These are phyloP conservation scores for Parnassius apollo DNA, from an alignment of 2,888 invertebrate species.

Conservation along the genomic window DNA sequence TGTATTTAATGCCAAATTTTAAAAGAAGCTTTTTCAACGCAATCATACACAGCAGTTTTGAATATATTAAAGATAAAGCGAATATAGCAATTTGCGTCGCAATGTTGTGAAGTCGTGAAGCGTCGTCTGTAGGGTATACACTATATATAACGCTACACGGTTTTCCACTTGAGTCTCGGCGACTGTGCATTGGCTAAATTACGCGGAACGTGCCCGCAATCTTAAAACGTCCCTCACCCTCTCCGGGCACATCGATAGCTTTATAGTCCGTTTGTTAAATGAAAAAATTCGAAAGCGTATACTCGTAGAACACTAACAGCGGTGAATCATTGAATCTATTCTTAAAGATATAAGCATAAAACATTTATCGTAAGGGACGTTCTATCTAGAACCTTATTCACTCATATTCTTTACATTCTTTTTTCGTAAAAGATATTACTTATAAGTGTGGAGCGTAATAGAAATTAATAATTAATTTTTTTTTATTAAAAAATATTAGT, in stretches of 20 bases:
- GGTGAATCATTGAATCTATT: too few relatives aligned
- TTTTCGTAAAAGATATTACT: too few relatives aligned
- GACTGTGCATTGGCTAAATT: constrained; percentile 48
- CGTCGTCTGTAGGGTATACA: constrained; percentile 39
- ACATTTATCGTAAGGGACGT: too few relatives aligned
- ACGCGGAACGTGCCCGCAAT: constrained; percentile 64
- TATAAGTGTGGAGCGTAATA: too few relatives aligned
- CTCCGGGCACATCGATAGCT: constrained; percentile 36
- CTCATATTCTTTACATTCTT: too few relatives aligned
- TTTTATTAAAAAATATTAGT: too few relatives aligned
- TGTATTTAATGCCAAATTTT: too few relatives aligned
- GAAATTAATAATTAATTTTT: too few relatives aligned
- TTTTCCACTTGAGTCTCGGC: constrained; percentile 60
- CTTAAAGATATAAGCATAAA: too few relatives aligned
- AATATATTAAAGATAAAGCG: not conserved
- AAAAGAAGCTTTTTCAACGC: too few relatives aligned
- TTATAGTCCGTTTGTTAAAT: constrained; percentile 31
- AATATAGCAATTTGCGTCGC: constrained; percentile 20
- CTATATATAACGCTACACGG: constrained; percentile 48
- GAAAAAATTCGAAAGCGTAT: constrained; percentile 19
- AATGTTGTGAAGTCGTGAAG: constrained; percentile 31
- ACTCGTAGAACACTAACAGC: not conserved
- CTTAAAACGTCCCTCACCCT: constrained; percentile 52
- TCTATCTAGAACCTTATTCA: too few relatives aligned
- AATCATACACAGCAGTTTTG: too few relatives aligned